Evolutionary conservation across 2,113 vertebrate species (phyloP).

Genomic region (Ursus arctos): DNA sequence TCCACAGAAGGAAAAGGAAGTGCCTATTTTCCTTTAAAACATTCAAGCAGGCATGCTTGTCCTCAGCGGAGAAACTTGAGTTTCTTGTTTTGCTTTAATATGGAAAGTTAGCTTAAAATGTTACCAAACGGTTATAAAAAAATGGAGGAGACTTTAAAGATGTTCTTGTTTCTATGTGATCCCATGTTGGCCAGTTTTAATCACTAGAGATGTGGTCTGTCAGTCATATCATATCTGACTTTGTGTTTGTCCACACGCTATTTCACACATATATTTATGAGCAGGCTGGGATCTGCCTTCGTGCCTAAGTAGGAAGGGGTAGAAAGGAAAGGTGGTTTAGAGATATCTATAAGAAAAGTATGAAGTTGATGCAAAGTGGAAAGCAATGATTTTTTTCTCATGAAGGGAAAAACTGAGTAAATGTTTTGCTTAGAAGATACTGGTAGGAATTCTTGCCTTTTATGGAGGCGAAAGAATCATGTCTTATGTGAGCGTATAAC

Average conservation of each 20-base stretch:
- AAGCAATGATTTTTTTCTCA: background rate
- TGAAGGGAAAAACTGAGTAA: background rate
- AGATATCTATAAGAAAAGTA: background rate
- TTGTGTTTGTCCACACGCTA: background rate
- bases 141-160: background rate
- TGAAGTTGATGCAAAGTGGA: background rate
- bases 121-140: conserved; percentile 46
- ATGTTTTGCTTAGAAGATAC: background rate
- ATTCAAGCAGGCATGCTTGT: conserved; percentile 51
- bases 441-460: conserved; percentile 5
- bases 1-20: conserved; percentile 75
- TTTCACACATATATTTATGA: background rate
- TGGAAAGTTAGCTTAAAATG: conserved; percentile 63
- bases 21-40: conserved; percentile 75
- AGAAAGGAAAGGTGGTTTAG: background rate
- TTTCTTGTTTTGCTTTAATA: conserved; percentile 75
- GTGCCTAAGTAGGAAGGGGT: background rate
- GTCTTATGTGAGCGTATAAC: background rate
- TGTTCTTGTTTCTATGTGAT: background rate
- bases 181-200: background rate
- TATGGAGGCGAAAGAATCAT: background rate
- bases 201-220: background rate
- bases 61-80: conserved; percentile 74
- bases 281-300: background rate
- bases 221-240: background rate